Base-by-base conservation (phyloP, 1,140 invertebrate species). In the Drosophila subpulchrella region DNA sequence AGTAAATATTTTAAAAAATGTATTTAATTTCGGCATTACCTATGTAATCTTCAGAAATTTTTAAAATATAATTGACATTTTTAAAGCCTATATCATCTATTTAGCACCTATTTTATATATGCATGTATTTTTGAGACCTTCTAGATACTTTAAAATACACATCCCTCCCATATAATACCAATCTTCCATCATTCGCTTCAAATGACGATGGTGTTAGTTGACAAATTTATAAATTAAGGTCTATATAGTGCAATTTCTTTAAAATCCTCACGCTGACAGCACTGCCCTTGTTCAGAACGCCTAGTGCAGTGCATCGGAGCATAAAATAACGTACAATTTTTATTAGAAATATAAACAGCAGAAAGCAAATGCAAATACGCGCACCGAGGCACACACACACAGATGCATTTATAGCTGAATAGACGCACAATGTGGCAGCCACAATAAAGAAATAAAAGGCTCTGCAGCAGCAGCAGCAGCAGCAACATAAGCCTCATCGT, bases 311-410 rank as follows among this genome's bases (percentile, higher is more conserved):
- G 83, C 83, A 86, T 88, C 63, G 83, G 71, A 66, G 75, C 83
- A 82, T 76, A 79, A 86, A 88, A 83, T 88, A 78, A 86, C 76
- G 83, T 83, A 83, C 48, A 76, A 88, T 83, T 86, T 88, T 88
- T 88, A 86, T 86, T 89, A 88, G 83, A 88, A 86, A 79, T 86
- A 86, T 88, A 86, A 86, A 86, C 79, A 86, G 83, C 75, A 70
- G 50, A 70, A 82, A 66, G 60, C 57, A 78, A 81, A 78, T 66
- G 73, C 54, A 78, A 54, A 39, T 50, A 38, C 60, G 34, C 32
- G 24, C 39, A 51, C 48, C 36, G 38, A 47, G 15, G 12, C 30
- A 20, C 30, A 30, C 58, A 56, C 58, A 56, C 58, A 47, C 39
- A 56, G 36, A 17, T 20, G 24, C 38, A 36, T 34, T 15, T 38